These are phyloP conservation scores for Eutolmus rufibarbis DNA, from an alignment of 2,888 invertebrate species.

Conservation along the genomic window DNA sequence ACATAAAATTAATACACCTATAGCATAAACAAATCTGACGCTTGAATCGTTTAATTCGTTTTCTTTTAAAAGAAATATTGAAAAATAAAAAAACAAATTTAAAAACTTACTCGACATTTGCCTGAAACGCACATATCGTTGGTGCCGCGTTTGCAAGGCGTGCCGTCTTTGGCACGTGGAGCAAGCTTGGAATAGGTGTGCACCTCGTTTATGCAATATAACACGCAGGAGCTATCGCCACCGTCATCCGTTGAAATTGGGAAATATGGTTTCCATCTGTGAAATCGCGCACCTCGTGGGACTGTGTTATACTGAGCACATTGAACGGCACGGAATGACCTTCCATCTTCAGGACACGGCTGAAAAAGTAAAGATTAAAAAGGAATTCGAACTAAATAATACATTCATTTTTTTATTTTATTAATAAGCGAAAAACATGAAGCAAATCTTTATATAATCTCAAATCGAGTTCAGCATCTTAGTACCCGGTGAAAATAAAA, in stretches of 20 bases:
- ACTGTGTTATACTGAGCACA: conserved; percentile 63
- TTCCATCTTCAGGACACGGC: conserved; percentile 62
- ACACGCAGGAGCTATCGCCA: conserved; percentile 65
- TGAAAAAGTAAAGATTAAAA: conserved; percentile 47
- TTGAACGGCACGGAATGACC: conserved; percentile 63
- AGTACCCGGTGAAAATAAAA: no score
- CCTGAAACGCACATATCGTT: conserved; percentile 72
- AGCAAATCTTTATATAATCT: no score
- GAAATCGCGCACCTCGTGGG: conserved; percentile 63
- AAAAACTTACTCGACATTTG: conserved; percentile 66
- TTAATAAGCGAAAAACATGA: neutral
- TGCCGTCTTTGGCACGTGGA: conserved; percentile 70
- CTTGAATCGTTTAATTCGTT: neutral
- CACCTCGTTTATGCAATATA: conserved; percentile 70
- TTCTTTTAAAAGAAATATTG: neutral
- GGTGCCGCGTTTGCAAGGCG: conserved; percentile 69
- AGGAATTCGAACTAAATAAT: neutral
- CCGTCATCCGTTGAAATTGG: conserved; percentile 57
- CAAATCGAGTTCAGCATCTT: no score
- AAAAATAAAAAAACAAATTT: conserved; percentile 39
- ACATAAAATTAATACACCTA: no score
- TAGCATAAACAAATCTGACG: neutral
- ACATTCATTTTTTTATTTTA: neutral
- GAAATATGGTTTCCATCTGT: conserved; percentile 63
- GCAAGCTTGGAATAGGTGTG: conserved; percentile 68